Conservation (phyloP, 2,113 vertebrate species). For the Caretta caretta region DNA sequence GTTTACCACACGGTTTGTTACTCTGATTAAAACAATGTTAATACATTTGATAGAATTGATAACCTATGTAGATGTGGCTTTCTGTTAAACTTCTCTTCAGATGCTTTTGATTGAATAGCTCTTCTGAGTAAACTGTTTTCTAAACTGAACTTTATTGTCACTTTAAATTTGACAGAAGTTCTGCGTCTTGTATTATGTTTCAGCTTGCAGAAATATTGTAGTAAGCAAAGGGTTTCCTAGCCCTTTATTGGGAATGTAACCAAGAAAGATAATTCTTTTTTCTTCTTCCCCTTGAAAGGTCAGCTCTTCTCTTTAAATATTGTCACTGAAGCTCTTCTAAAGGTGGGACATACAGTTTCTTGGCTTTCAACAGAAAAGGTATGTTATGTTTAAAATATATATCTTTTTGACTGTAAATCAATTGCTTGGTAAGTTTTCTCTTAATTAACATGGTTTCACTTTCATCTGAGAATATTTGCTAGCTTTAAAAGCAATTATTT, state of each 20-base stretch:
- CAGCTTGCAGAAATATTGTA: background rate
- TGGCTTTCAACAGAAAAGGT: conserved; percentile 47
- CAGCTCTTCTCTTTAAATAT: conserved; percentile 5
- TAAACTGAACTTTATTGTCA: background rate
- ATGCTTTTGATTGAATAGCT: background rate
- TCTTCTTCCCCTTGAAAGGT: conserved; percentile 28
- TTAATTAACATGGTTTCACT: background rate
- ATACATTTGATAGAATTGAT: background rate
- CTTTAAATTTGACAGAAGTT: background rate
- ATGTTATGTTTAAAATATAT: background rate
- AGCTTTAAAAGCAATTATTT: background rate
- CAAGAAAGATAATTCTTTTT: conserved; percentile 16
- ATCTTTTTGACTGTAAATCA: background rate
- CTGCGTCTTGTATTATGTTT: background rate
- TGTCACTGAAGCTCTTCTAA: conserved; percentile 34
- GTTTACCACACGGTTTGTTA: conserved; percentile 9
- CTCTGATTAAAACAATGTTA: background rate
- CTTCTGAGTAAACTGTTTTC: conserved; percentile 13
- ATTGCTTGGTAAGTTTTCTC: background rate
- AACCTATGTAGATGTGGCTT: background rate
- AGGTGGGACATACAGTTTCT: conserved; percentile 23
- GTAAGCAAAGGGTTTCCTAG: conserved; percentile 34
- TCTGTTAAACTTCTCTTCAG: background rate
- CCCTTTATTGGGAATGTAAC: background rate
- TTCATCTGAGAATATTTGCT: background rate